phyloP scores from a whole-genome alignment of 2,113 vertebrate species.

The Ictalurus furcatus region DNA sequence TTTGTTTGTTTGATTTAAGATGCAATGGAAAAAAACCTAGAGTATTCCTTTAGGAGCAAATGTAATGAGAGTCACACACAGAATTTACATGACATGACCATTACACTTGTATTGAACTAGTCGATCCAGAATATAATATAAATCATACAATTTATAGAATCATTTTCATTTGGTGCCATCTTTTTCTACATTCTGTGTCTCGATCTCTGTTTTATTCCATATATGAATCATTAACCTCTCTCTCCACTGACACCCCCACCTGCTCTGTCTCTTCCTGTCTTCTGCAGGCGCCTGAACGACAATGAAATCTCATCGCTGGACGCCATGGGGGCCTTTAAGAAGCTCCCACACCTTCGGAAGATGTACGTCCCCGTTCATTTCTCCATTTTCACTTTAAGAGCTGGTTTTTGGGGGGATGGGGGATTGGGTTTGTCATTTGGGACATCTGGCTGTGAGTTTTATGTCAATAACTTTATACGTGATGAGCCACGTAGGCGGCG shows the following conservation, averaged over 20 bases:
- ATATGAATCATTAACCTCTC: conserved; percentile 27
- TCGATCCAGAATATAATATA: neutral
- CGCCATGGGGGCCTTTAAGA: conserved; percentile 87
- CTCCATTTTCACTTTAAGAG: conserved; percentile 15
- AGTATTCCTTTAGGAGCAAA: neutral
- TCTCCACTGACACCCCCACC: conserved; percentile 15
- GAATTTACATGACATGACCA: neutral
- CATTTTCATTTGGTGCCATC: neutral
- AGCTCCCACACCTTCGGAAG: conserved; percentile 88
- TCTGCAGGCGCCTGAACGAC: conserved; percentile 87
- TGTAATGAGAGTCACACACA: neutral
- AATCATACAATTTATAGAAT: neutral
- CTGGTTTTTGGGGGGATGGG: neutral
- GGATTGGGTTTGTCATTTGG: conserved; percentile 10
- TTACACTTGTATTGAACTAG: neutral
- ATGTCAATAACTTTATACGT: conserved; percentile 42
- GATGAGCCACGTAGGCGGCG: conserved; percentile 3
- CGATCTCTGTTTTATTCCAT: neutral
- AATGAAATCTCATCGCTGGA: conserved; percentile 91
- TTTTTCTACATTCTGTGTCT: neutral
- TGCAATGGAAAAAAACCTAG: neutral
- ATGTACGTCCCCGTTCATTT: conserved; percentile 76
- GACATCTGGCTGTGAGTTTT: conserved; percentile 33
- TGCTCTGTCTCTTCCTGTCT: conserved; percentile 7
- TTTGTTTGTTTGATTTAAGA: neutral